phyloP scores from a whole-genome alignment of 2,797 vertebrate species.

The Onychomys leucogaster region DNA sequence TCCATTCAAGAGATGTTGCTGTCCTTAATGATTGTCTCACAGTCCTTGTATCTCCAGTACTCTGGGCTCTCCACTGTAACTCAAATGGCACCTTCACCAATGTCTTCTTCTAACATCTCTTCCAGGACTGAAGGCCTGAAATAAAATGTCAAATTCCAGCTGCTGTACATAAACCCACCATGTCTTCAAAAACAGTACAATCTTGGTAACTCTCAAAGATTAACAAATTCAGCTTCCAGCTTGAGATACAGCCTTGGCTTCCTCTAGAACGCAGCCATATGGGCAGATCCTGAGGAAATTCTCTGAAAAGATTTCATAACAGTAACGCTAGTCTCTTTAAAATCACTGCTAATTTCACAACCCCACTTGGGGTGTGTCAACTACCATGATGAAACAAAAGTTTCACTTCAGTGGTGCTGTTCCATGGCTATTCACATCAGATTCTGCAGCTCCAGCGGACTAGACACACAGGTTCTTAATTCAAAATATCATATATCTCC shows the following conservation, averaged over 20 bases:
- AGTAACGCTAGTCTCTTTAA: not conserved
- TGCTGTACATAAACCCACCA: not conserved
- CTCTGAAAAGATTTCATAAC: not conserved
- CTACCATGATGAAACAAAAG: not conserved
- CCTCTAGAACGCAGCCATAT: no score
- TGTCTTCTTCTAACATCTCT: not conserved
- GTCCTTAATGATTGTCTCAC: not conserved
- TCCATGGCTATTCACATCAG: not conserved
- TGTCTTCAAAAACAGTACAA: not conserved
- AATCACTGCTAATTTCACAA: not conserved
- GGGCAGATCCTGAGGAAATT: not conserved
- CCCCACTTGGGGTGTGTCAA: not conserved
- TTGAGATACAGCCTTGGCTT: not conserved
- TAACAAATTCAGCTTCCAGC: not conserved
- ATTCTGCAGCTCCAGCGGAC: not conserved
- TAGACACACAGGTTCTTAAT: not conserved
- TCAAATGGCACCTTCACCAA: not conserved
- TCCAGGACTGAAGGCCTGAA: not conserved
- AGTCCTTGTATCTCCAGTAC: not conserved
- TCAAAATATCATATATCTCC: not conserved
- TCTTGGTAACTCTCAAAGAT: not conserved
- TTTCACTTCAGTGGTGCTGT: not conserved
- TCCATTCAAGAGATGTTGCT: not conserved
- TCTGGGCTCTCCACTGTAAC: not conserved
- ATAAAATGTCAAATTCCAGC: not conserved